A percentile compares a stretch with the other conserved stretches of the same genome.
These are phyloP conservation scores for Eublepharis macularius DNA, from an alignment of 2,113 vertebrate species.

Conservation along the genomic window DNA sequence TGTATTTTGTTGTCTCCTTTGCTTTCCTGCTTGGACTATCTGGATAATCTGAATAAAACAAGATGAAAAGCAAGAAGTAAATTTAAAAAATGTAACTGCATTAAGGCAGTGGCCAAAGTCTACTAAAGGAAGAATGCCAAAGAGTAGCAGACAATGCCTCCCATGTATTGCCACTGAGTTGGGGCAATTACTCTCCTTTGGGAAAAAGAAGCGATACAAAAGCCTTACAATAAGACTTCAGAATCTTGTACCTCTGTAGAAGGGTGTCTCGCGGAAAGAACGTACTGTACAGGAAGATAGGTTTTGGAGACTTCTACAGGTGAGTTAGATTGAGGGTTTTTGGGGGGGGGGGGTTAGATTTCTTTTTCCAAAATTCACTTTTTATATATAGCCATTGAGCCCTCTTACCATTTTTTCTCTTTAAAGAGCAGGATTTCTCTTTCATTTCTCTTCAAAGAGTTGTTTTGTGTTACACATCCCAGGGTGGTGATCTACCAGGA, in stretches of 20 bases:
- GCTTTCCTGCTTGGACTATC: not conserved
- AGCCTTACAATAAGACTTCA: not conserved
- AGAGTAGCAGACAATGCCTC: not conserved
- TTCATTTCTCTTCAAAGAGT: no score
- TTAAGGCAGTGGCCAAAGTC: not conserved
- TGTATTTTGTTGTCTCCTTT: not conserved
- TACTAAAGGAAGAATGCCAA: not conserved
- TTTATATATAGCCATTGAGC: no score
- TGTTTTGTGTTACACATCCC: no score
- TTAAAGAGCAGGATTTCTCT: no score
- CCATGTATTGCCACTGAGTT: no score
- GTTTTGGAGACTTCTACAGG: not conserved
- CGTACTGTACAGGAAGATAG: not conserved
- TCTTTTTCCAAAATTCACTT: no score
- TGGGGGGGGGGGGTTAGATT: no score
- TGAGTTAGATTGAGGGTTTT: no score
- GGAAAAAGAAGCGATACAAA: not conserved
- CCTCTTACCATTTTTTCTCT: no score
- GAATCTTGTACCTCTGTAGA: not conserved
- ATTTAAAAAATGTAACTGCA: not conserved
- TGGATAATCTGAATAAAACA: not conserved
- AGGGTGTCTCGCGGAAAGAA: not conserved
- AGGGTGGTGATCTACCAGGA: no score
- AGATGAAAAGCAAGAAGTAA: not conserved
- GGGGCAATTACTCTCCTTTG: not conserved